Evolutionary conservation across 2,888 invertebrate species (phyloP).

Genomic region (Plagodis pulveraria): DNA sequence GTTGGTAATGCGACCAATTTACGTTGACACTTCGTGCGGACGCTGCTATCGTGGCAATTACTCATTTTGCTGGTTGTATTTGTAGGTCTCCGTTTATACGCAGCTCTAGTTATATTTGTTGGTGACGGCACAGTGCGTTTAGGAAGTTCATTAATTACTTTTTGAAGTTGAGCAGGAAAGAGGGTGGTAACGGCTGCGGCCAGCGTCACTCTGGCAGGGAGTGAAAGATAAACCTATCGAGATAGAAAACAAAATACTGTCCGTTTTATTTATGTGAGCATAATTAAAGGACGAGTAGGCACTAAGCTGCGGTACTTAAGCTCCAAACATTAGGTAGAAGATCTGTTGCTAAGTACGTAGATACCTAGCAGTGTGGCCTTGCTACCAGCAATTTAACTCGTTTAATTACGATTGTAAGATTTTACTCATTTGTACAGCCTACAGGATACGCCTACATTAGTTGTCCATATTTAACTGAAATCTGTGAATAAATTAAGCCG

Average conservation of each 20-base stretch:
- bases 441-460: too few relatives aligned
- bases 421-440: too few relatives aligned
- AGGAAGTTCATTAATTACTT: conserved; percentile 41
- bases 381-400: too few relatives aligned
- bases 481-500: neutral
- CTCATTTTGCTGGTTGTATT: conserved; percentile 6
- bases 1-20: conserved; percentile 9
- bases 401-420: too few relatives aligned
- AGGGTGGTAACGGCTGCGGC: conserved; percentile 25
- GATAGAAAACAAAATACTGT: too few relatives aligned
- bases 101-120: conserved; percentile 51
- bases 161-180: conserved; percentile 32
- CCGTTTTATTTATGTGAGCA: too few relatives aligned
- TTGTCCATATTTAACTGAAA: too few relatives aligned
- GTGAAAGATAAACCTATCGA: neutral
- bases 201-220: neutral
- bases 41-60: conserved; percentile 23
- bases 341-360: too few relatives aligned
- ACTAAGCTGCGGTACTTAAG: too few relatives aligned
- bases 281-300: too few relatives aligned
- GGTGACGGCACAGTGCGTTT: conserved; percentile 52
- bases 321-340: too few relatives aligned
- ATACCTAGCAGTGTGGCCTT: too few relatives aligned
- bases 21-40: conserved; percentile 14
- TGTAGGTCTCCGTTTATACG: conserved; percentile 17